Base-by-base conservation (phyloP, 2,797 vertebrate species). In the Anabas testudineus region DNA sequence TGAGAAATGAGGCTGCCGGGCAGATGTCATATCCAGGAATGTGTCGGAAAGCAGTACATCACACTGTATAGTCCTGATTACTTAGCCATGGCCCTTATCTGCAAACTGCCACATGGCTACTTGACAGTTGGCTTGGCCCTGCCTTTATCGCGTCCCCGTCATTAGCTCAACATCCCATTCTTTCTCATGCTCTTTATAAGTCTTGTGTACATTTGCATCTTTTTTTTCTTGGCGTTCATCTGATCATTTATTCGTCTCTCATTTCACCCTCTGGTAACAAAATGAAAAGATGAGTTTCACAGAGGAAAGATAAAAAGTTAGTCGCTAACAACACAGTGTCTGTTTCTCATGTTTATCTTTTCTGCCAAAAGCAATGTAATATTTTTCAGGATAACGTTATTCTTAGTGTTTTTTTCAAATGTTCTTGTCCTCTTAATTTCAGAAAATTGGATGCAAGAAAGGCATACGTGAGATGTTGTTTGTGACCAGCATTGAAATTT, bases 71-170 rank as follows among this genome's bases (percentile, higher is more conserved):
- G 77, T 87, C 80, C 87, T 85, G 87, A 90, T 92, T 87, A 91
- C 85, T 84, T 61, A 84, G 87, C 84, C 79, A 70, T 21, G 60
- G 69, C 41, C 65, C 91, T 94, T 93, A 93, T 93, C 92, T 94
- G 91, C 87, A 93, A 88, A 93, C 89, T 89, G 89, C 87, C 92
- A 93, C 90, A 91, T 88, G 83, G 82, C 61, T 78, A 84, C 86
- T 81, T 79, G 80, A 82, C 84, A 75, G 81, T 77, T 61, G 83
- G 78, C 71, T 76, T 74, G 78, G 86, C 78, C 56, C 53, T 24
- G 76, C 68, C 69, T 47, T 76, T 39, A 58, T 61, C 24, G 22
- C 28, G 59, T 68, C 83, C 65, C 74, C 81, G 69, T 64, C 78
- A 81, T 62, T 55, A 45, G 76, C 61, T 54, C 56, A 34, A 59